Evolutionary conservation across 2,113 vertebrate genomes (phyloP), one percentile per base, ranked within the genome.

Genomic region (Trinectes maculatus): DNA sequence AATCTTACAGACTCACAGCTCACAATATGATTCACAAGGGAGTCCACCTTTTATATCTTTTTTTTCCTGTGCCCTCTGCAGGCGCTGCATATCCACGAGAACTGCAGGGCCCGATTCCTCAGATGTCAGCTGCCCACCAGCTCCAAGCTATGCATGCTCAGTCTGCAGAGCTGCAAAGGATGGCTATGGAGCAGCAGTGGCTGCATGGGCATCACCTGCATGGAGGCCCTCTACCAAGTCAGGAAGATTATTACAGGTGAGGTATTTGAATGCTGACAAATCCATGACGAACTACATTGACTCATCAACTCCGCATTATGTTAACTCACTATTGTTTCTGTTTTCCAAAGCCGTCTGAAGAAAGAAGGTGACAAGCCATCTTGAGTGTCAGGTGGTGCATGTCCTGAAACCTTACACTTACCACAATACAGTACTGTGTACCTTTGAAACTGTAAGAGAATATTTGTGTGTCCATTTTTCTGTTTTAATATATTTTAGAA

Each of bases 351-450:
- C 85, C 98, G 98, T 71, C 95, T 99, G 95, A 99, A 99, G 95
- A 99, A 99, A 94, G 98, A 99, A 94, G 95, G 97, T 75, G 98
- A 99, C 95, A 99, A 99, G 93, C 98, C 96, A 90, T 96, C 98
- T 89, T 99, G 89, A 98, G 93, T 87, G 55, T 91, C 88, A 93
- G 92, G 93, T 90, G 91, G 92, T 90, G 90, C 77, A 84, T 84
- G 73, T 53, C 36, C 60, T 66, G 87, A 90, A 91, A 87, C 87
- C 74, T 62, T 46, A 81, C 63, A 71, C 31, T 58, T 66, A 65
- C 82, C 86, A 89, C 78, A 86, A 61, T 80, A 76, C 91, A 92
- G 91, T 93, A 94, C 94, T 94, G 93, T 89, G 86, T 93, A 89
- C 93, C 80, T 83, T 79, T 49, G 47, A 87, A 51, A 84, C 69